Evolutionary conservation across 2,113 vertebrate genomes (phyloP).

Genomic region (Oceanodroma tethys): DNA sequence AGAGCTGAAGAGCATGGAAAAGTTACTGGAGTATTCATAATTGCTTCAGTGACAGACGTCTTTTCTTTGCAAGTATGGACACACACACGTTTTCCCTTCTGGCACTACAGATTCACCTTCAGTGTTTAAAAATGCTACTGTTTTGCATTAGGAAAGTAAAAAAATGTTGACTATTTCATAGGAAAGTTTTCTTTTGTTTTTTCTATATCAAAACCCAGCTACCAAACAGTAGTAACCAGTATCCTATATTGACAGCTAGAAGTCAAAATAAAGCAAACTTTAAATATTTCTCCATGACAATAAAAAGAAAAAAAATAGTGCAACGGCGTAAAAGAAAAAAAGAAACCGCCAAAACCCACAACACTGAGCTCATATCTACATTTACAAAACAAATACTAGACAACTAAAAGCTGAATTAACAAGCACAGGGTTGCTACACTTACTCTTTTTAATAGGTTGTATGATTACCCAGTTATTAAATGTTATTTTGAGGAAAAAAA

Average conservation of each 20-base stretch:
- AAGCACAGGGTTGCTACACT: not conserved
- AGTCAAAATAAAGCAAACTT: not conserved
- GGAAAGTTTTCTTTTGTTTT: not conserved
- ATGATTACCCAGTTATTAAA: not conserved
- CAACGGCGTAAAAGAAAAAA: not conserved
- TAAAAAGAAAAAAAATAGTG: not conserved
- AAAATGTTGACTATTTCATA: not conserved
- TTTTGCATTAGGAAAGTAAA: not conserved
- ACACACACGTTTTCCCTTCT: accelerated
- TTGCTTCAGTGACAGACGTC: not conserved
- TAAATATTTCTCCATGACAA: not conserved
- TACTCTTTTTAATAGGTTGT: not conserved
- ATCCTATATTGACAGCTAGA: not conserved
- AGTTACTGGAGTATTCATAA: not conserved
- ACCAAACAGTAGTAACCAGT: not conserved
- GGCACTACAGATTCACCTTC: not conserved
- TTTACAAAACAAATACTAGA: not conserved
- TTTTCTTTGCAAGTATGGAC: not conserved
- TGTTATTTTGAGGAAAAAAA: not conserved
- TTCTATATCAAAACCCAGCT: not conserved
- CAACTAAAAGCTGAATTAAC: not conserved
- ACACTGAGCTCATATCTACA: not conserved
- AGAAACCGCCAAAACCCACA: not conserved
- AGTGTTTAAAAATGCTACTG: not conserved
- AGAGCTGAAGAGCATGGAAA: not conserved